A percentile compares a stretch with the other conserved stretches of the same genome.
These are phyloP conservation scores for Pterostichus niger DNA, from an alignment of 2,888 invertebrate species.

Conservation along the genomic window DNA sequence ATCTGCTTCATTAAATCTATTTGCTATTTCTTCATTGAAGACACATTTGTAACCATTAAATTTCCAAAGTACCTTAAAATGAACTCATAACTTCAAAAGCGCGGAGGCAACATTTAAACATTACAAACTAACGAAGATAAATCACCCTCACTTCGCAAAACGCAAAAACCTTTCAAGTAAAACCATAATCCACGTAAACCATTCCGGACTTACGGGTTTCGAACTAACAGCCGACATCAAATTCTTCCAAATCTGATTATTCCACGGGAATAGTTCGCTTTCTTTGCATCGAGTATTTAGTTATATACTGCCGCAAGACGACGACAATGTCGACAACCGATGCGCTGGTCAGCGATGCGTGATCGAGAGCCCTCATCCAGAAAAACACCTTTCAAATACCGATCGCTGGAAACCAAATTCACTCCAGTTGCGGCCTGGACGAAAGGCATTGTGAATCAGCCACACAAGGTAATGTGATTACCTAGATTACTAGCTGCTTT, in stretches of 20 bases:
- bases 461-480: slow-evolving; percentile 17
- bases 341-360: background rate
- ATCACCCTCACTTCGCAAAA: too few species aligned
- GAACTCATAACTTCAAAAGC: too few species aligned
- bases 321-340: too few species aligned
- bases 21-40: too few species aligned
- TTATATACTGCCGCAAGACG: background rate
- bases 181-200: slow-evolving; percentile 21
- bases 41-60: too few species aligned
- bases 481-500: background rate
- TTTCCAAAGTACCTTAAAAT: too few species aligned
- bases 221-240: slow-evolving; percentile 14
- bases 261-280: slow-evolving; percentile 15
- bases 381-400: slow-evolving; percentile 33
- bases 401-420: slow-evolving; percentile 1
- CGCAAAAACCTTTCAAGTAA: slow-evolving; percentile 13
- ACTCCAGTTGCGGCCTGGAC: background rate
- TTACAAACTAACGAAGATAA: too few species aligned
- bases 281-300: background rate
- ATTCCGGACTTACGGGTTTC: slow-evolving; percentile 14
- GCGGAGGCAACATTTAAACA: too few species aligned
- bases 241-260: slow-evolving; percentile 14
- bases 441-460: slow-evolving; percentile 25
- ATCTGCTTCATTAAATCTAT: too few species aligned
- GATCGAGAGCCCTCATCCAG: slow-evolving; percentile 23